Conservation (phyloP, 1,140 invertebrate species). For the Rhynchophorus ferrugineus region DNA sequence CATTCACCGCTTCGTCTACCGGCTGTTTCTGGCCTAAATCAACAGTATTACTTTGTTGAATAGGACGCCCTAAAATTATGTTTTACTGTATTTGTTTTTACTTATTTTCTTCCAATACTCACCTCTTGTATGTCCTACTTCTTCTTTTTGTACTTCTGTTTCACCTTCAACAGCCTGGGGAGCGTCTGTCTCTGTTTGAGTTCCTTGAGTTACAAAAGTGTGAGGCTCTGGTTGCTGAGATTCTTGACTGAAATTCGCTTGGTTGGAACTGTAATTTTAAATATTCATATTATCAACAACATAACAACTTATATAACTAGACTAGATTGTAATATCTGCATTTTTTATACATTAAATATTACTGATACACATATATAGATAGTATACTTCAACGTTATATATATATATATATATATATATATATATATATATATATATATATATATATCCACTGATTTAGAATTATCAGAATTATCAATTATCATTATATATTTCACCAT, state of each 20-base stretch:
- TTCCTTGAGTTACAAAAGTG: conserved; percentile 12
- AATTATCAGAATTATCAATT: too few relatives aligned
- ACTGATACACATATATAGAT: too few relatives aligned
- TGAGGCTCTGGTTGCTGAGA: conserved; percentile 15
- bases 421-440: too few relatives aligned
- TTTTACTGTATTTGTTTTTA: conserved; percentile 14
- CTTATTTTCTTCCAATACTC: not conserved
- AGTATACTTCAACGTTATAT: too few relatives aligned
- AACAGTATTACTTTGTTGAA: conserved; percentile 68
- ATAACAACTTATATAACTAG: too few relatives aligned
- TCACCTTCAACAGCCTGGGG: not conserved
- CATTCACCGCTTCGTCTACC: conserved; percentile 38
- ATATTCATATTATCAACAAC: too few relatives aligned
- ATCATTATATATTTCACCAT: too few relatives aligned
- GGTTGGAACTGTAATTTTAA: not conserved
- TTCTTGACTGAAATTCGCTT: not conserved
- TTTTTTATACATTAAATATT: too few relatives aligned
- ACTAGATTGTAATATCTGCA: too few relatives aligned
- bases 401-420: too few relatives aligned
- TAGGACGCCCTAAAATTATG: conserved; percentile 23
- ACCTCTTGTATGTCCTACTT: conserved; percentile 4
- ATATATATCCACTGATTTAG: too few relatives aligned
- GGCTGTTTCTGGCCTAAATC: conserved; percentile 64
- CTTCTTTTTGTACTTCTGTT: conserved; percentile 3
- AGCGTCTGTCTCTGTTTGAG: conserved; percentile 6